phyloP scores from a whole-genome alignment of 2,113 vertebrate species.

The Tragelaphus buxtoni region DNA sequence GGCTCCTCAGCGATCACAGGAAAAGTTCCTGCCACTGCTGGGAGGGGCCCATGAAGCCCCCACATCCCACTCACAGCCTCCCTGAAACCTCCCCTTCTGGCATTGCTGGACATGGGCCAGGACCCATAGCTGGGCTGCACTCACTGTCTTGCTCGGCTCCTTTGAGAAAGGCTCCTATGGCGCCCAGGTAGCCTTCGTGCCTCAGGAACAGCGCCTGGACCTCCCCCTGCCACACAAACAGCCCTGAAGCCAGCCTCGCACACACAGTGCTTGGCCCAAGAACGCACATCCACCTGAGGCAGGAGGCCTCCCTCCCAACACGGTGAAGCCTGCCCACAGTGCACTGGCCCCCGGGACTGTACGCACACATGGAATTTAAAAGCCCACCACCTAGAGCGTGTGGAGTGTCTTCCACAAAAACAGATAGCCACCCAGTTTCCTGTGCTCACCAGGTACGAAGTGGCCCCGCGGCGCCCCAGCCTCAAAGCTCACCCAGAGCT shows the following conservation, averaged over 20 bases:
- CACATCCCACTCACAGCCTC: neutral
- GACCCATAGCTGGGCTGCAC: slow-evolving; percentile 57
- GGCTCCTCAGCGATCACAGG: no score
- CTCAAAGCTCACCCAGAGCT: rapidly evolving
- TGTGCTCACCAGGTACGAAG: rapidly evolving
- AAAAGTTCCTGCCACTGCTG: neutral
- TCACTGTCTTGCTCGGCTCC: slow-evolving; percentile 99
- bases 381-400: rapidly evolving
- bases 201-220: slow-evolving; percentile 98
- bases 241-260: slow-evolving; percentile 32
- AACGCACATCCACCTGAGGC: rapidly evolving
- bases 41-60: neutral
- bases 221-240: slow-evolving; percentile 88
- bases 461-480: rapidly evolving
- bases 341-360: rapidly evolving
- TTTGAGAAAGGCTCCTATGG: slow-evolving; percentile 97
- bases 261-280: rapidly evolving
- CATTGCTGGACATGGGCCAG: neutral
- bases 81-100: neutral
- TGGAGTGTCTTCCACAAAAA: rapidly evolving
- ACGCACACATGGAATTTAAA: rapidly evolving
- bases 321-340: neutral
- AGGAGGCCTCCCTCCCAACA: neutral
- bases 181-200: slow-evolving; percentile 97
- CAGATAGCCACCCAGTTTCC: rapidly evolving